These are phyloP conservation scores for Tapirus indicus DNA, from an alignment of 2,797 vertebrate species.

Conservation along the genomic window DNA sequence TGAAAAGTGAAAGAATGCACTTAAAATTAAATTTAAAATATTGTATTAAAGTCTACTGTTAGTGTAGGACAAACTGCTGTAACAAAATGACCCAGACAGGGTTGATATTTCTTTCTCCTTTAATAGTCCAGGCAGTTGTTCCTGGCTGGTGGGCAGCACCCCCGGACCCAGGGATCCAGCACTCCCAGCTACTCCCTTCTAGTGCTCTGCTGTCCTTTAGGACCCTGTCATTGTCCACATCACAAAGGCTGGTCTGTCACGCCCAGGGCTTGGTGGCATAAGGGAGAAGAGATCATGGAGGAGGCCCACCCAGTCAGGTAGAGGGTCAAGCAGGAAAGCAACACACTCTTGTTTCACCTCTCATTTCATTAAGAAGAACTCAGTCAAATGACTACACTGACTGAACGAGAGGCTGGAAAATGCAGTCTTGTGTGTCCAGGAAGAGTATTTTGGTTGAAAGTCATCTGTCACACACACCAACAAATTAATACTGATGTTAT, in stretches of 20 bases:
- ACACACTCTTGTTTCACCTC: background rate
- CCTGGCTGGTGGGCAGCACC: accelerated
- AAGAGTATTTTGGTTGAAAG: background rate
- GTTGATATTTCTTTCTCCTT: background rate
- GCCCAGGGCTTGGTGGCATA: background rate
- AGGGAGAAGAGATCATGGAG: background rate
- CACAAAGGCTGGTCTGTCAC: background rate
- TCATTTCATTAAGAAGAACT: background rate
- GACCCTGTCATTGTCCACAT: background rate
- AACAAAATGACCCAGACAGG: background rate
- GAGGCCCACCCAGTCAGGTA: accelerated
- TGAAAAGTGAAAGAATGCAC: background rate
- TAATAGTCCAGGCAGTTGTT: background rate
- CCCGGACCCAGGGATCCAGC: accelerated
- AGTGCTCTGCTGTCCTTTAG: accelerated
- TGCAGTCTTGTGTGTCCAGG: background rate
- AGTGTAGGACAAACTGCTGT: background rate
- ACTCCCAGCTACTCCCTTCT: accelerated
- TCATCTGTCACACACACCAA: background rate
- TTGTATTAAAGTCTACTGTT: background rate
- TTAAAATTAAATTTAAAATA: background rate
- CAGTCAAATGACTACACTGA: background rate
- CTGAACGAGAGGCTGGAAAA: background rate
- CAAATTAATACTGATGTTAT: background rate
- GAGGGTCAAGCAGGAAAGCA: background rate